Conservation (phyloP, 2,113 vertebrate species). For the Harpagus bidentatus region DNA sequence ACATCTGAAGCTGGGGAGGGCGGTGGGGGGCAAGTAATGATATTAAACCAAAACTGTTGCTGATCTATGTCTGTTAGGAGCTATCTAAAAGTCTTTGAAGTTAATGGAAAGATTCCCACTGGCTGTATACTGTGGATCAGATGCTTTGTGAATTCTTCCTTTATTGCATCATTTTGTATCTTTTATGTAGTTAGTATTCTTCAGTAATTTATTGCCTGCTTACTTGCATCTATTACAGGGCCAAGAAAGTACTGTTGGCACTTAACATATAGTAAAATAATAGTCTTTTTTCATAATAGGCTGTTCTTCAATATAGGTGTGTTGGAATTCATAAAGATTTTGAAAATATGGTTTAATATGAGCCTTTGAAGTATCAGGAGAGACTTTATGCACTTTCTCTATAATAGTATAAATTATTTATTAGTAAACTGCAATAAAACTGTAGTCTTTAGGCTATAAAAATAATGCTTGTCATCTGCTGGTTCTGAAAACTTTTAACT, state of each 20-base stretch:
- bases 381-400: not conserved
- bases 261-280: not conserved
- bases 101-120: not conserved
- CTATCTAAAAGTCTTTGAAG: not conserved
- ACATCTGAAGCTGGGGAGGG: not conserved
- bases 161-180: not conserved
- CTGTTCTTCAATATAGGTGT: not conserved
- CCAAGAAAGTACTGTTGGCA: not conserved
- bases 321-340: not conserved
- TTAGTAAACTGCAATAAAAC: constrained; percentile 17
- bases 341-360: constrained; percentile 3
- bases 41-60: not conserved
- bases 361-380: not conserved
- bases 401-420: not conserved
- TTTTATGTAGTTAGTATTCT: not conserved
- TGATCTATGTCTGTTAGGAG: not conserved
- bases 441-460: not conserved
- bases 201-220: not conserved
- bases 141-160: not conserved
- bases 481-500: not conserved
- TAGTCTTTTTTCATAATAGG: not conserved
- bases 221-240: not conserved
- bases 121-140: not conserved
- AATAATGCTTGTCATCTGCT: not conserved
- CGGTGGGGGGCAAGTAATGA: not conserved